Conservation (phyloP, 2,113 vertebrate species). For the Pterophyllum scalare region DNA sequence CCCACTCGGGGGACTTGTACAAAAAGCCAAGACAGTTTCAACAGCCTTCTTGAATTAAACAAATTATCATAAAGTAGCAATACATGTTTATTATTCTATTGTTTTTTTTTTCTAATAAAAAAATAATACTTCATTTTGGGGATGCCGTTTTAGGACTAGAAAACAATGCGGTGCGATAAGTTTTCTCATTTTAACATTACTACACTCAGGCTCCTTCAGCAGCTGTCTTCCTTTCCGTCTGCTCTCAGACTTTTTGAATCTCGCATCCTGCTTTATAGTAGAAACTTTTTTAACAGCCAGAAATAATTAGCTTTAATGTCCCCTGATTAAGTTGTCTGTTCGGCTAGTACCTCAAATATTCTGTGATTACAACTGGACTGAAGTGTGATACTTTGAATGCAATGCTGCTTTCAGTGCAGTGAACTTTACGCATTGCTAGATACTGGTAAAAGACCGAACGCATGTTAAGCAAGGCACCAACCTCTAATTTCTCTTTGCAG, state of each 20-base stretch:
- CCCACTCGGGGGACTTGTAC: background rate
- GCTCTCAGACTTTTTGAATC: background rate
- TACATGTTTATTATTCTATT: background rate
- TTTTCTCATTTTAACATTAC: background rate
- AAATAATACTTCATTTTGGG: background rate
- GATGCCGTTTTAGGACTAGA: background rate
- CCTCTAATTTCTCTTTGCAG: background rate
- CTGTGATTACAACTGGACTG: background rate
- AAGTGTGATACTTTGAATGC: background rate
- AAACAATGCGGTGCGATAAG: background rate
- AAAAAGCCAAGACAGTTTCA: background rate
- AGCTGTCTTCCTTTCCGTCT: background rate
- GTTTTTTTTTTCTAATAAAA: background rate
- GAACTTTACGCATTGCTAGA: background rate
- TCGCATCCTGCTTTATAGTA: background rate
- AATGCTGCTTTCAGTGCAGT: background rate
- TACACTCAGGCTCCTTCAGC: fast-evolving
- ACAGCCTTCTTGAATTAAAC: background rate
- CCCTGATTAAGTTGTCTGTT: background rate
- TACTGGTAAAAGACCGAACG: background rate
- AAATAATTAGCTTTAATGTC: background rate
- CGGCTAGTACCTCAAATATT: background rate
- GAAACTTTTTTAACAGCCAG: background rate
- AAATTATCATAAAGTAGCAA: background rate
- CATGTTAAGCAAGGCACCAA: background rate